Evolutionary conservation across 2,113 vertebrate species (phyloP).

Genomic region (Albula glossodonta): DNA sequence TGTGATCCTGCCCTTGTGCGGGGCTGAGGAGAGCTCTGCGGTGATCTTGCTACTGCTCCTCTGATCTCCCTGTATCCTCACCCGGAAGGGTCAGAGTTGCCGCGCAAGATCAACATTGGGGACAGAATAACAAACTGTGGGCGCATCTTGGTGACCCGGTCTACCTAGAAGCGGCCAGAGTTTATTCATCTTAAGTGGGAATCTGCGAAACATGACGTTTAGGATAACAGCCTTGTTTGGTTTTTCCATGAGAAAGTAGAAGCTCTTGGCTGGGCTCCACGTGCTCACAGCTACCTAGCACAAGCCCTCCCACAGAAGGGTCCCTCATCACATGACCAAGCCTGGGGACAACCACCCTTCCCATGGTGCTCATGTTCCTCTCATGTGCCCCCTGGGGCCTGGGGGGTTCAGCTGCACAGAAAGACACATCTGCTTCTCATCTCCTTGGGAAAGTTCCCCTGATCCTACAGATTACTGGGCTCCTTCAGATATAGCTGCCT

Average conservation of each 20-base stretch:
- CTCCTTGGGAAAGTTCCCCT: constrained; percentile 73
- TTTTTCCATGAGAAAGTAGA: constrained; percentile 74
- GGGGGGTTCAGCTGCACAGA: constrained; percentile 49
- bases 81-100: constrained; percentile 52
- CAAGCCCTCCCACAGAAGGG: constrained; percentile 57
- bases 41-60: constrained; percentile 32
- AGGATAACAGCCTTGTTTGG: constrained; percentile 61
- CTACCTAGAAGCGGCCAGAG: constrained; percentile 53
- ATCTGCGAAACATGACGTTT: constrained; percentile 59
- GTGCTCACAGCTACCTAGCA: constrained; percentile 61
- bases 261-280: constrained; percentile 66
- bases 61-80: constrained; percentile 48
- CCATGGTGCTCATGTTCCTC: constrained; percentile 75
- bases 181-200: constrained; percentile 58
- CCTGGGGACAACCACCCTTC: constrained; percentile 70
- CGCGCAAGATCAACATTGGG: constrained; percentile 56
- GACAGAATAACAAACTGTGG: constrained; percentile 49
- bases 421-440: constrained; percentile 79
- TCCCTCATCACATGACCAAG: constrained; percentile 56
- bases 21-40: constrained; percentile 37
- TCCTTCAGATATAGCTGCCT: constrained; percentile 53
- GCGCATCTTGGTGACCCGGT: constrained; percentile 39
- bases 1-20: constrained; percentile 27
- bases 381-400: constrained; percentile 43
- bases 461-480: constrained; percentile 65